Base-by-base conservation (phyloP, 2,888 invertebrate species). In the Tenthredo scrophulariae region DNA sequence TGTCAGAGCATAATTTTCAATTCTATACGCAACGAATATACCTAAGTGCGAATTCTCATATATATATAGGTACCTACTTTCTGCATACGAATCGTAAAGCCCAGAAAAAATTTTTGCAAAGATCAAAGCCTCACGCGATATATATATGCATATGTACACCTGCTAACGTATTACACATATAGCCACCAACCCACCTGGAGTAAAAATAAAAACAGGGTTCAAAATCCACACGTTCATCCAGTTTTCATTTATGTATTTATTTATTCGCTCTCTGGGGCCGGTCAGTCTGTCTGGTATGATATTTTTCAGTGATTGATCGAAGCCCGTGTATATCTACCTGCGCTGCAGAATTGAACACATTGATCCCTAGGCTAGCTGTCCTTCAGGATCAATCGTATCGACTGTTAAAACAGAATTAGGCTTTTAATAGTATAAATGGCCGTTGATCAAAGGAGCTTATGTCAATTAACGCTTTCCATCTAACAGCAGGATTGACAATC, bases 331-430 rank as follows among this genome's bases (percentile, higher is more conserved):
- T n/a, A 74, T n/a, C 3, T 67, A 58, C 7, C 29, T n/a, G n/a
- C n/a, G n/a, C 33, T n/a, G 22, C 22, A 43, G 72, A 15, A 43
- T 74, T 74, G 67, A 7, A 33, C 33, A 33, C 67, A 67, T 18
- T 67, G 67, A 67, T 67, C 15, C 67, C 67, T 29, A 67, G 33
- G 77, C 46, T 77, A 50, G 46, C 54, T 10, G 33, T 18, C 22
- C 54, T 77, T 77, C 54, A 13, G 50, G 74, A 46, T 40, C 50
- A 80, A 22, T 79, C 54, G 29, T 22, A 37, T 58, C 79, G 58
- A 40, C n/a, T 80, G 80, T 80, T 50, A 40, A 80, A 80, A 80
- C 40, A 29, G 62, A 80, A 80, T 80, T 58, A 80, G 40, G 40
- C 13, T 29, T 58, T 37, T 40, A 15, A 22, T 50, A 15, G 18